Conservation (phyloP, 2,888 invertebrate genomes). For the Atrina japonica region DNA sequence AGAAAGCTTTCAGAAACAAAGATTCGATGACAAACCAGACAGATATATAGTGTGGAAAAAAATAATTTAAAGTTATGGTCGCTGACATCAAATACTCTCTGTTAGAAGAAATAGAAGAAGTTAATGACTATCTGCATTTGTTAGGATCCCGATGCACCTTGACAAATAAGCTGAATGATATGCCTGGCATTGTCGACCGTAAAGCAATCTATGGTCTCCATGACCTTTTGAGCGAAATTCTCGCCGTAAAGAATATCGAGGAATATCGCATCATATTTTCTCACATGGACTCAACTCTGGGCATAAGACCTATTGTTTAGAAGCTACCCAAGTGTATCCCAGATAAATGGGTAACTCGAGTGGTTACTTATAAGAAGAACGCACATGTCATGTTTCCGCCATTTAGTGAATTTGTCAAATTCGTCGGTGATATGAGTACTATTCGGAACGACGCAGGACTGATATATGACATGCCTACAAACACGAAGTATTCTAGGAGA, state of each 20-base stretch:
- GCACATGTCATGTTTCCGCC: constrained; percentile 8
- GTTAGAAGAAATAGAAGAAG: constrained; percentile 22
- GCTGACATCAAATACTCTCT: constrained; percentile 21
- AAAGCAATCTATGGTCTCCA: constrained; percentile 14
- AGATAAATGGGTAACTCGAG: constrained; percentile 28
- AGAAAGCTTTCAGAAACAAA: constrained; percentile 28
- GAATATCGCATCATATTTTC: constrained; percentile 12
- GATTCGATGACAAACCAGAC: constrained; percentile 26
- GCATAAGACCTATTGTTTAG: constrained; percentile 17
- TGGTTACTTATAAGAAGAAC: constrained; percentile 16
- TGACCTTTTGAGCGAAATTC: constrained; percentile 5
- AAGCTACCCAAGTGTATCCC: constrained; percentile 13
- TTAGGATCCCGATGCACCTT: constrained; percentile 14
- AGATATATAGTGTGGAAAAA: constrained; percentile 26
- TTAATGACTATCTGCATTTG: constrained; percentile 8
- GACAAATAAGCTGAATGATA: constrained; percentile 8
- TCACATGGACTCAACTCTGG: constrained; percentile 18
- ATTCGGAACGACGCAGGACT: constrained; percentile 25
- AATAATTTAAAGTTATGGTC: constrained; percentile 6
- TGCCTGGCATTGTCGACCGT: constrained; percentile 5
- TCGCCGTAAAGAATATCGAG: constrained; percentile 5
- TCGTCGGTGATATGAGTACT: constrained; percentile 17
- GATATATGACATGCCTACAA: neutral
- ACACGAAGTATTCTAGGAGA: neutral
- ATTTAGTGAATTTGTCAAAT: constrained; percentile 16